Evolutionary conservation across 2,113 vertebrate genomes (phyloP), one percentile per base, ranked within the genome.

Genomic region (Petroica traversi): DNA sequence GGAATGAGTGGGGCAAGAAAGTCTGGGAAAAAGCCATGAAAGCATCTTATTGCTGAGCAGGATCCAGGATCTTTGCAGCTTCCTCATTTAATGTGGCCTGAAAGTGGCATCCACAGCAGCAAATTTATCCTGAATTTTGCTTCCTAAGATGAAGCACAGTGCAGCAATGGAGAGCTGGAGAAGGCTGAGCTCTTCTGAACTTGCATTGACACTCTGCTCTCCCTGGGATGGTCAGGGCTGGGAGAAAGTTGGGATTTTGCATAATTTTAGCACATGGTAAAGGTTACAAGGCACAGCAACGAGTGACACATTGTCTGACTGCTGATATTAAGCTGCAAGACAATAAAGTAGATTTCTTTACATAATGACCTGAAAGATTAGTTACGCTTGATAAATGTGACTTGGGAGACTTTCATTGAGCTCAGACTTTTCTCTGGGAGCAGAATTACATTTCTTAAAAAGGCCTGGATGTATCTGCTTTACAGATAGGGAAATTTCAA

Each of bases 291-390:
- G n/a, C 78, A 49, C n/a, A 92, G 84, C 68, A 71, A 25, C 3
- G 52, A 5, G 9, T 81, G 79, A 57, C 58, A 61, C 62, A 5
- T 43, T 45, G 26, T 72, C 74, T 89, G 76, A 16, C 61, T 82
- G 77, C 80, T 58, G 79, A 4, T 68, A 52, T 23, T 45, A 77
- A 92, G 76, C 52, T 68, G 85, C 77, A 84, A 91, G 89, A 80
- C 72, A 95, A 89, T 77, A 71, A 85, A 89, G 62, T 25, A 69
- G 33, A 85, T 93, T 91, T 84, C 54, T 95, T 72, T 85, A 57
- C 48, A 69, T 87, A 84, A 87, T 64, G 71, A 87, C 81, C 57
- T 91, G 81, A 58, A 81, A 95, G 89, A 92, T 95, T 59, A 93
- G 80, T 89, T 95, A 75, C 1, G 3, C 80, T 82, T 89, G 69